Conservation (phyloP, 2,797 vertebrate genomes). For the Acomys russatus region DNA sequence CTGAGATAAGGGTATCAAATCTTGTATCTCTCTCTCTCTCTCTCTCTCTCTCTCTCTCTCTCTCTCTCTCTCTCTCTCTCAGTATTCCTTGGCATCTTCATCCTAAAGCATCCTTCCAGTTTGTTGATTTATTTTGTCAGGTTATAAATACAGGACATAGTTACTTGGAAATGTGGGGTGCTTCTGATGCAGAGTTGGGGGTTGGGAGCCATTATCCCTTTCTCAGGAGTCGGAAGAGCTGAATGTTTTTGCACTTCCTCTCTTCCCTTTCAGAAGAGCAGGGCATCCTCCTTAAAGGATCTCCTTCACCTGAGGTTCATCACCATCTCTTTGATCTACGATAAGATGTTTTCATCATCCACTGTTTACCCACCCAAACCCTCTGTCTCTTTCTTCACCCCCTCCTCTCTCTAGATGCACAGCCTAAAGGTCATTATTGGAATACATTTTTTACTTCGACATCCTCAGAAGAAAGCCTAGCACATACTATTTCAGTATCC, state of each 20-base stretch:
- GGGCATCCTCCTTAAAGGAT: not conserved
- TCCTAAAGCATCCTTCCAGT: not conserved
- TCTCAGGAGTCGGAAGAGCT: not conserved
- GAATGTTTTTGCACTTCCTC: not conserved
- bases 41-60: too few relatives aligned
- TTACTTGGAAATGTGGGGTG: not conserved
- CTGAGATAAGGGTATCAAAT: not conserved
- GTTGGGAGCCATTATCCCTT: not conserved
- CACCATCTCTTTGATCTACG: not conserved
- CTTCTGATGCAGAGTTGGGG: not conserved
- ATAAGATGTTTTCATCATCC: not conserved
- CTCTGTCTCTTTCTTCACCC: not conserved
- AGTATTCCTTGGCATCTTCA: not conserved
- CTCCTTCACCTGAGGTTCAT: not conserved
- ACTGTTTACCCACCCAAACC: not conserved
- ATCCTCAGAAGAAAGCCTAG: not conserved
- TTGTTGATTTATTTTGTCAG: conserved; percentile 4
- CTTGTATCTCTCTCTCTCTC: too few relatives aligned
- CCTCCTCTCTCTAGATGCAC: not conserved
- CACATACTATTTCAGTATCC: not conserved
- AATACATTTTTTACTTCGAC: not conserved
- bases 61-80: not conserved
- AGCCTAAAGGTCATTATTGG: not conserved
- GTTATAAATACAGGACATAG: not conserved
- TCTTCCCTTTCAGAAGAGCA: not conserved